phyloP scores from a whole-genome alignment of 2,797 vertebrate genomes.

The Stomatorhinus walkeri region DNA sequence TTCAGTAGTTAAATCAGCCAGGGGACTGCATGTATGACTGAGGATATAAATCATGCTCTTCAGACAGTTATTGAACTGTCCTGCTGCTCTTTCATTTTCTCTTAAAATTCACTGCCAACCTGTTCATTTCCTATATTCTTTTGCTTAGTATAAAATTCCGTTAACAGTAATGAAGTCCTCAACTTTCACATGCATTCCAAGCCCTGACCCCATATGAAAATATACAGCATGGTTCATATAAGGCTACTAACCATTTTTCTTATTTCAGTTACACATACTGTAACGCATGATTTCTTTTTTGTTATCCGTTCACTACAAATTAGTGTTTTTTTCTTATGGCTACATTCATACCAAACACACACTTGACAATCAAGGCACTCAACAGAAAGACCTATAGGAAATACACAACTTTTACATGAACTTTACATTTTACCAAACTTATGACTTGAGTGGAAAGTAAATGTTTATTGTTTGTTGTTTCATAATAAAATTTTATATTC shows the following conservation, averaged over 20 bases:
- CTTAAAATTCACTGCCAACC: not conserved
- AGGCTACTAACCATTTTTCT: not conserved
- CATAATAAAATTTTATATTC: not conserved
- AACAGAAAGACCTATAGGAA: not conserved
- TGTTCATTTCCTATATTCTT: not conserved
- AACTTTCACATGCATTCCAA: not conserved
- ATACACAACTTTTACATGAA: not conserved
- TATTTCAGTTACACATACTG: not conserved
- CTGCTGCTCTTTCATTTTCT: not conserved
- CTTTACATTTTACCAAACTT: not conserved
- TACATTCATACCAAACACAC: not conserved
- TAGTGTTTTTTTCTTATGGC: not conserved
- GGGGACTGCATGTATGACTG: not conserved
- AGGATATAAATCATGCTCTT: not conserved
- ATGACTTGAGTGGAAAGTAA: not conserved
- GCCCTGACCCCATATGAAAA: not conserved
- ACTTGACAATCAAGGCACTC: not conserved
- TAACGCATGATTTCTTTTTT: not conserved
- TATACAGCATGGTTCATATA: not conserved
- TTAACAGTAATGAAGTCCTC: not conserved
- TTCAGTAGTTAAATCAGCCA: not conserved
- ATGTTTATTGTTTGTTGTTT: not conserved
- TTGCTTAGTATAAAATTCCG: not conserved
- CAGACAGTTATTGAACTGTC: not conserved
- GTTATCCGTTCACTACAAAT: not conserved